Evolutionary conservation across 2,113 vertebrate genomes (phyloP).

Genomic region (Eulemur macaco): DNA sequence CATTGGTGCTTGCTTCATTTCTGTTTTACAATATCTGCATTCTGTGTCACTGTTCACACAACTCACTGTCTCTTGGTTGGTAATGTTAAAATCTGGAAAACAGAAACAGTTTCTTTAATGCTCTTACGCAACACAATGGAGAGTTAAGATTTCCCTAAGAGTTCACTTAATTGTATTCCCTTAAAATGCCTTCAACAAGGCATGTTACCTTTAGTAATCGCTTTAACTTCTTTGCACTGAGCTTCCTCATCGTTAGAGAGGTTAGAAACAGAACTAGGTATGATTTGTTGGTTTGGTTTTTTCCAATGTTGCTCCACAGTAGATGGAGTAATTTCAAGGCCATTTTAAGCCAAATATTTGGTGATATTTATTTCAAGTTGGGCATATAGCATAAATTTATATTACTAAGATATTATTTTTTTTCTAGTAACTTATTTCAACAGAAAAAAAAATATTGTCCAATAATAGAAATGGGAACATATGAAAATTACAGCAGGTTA

Average conservation of each 20-base stretch:
- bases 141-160: not conserved
- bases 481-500: not conserved
- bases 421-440: not conserved
- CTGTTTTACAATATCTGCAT: not conserved
- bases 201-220: not conserved
- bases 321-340: not conserved
- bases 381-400: not conserved
- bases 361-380: not conserved
- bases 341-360: not conserved
- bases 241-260: not conserved
- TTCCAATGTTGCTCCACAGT: not conserved
- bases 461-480: constrained; percentile 22
- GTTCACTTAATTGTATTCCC: not conserved
- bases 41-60: not conserved
- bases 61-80: not conserved
- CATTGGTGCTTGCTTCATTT: not conserved
- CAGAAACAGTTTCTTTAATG: not conserved
- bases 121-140: not conserved
- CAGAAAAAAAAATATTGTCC: constrained; percentile 4
- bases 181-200: no score
- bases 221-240: not conserved
- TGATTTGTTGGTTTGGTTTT: not conserved
- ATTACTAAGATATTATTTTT: not conserved
- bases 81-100: no score
- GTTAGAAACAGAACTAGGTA: not conserved